Evolutionary conservation across 2,888 invertebrate genomes (phyloP), one percentile per base, ranked within the genome.

Genomic region (Drosophila fulvimacula): DNA sequence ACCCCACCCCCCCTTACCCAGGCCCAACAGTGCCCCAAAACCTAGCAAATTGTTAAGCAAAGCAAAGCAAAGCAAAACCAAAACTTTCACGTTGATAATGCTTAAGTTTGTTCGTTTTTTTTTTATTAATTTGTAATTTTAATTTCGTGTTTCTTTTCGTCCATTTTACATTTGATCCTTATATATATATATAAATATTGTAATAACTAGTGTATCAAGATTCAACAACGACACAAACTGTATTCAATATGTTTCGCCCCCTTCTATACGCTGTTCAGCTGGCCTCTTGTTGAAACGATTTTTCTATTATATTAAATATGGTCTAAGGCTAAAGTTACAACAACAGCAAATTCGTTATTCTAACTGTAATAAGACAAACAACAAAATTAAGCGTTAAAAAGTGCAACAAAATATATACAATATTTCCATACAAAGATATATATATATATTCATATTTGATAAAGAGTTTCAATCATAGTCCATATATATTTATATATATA

Each of bases 321-420:
- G 73, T 56, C 36, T 48, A 62, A 65, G 46, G 58, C 70, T 48
- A 38, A 52, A 58, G 27, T 34, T 46, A 39, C 39, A 15, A 11
- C 17, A 36, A n/a, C 11, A 52, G 6, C 11, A 21, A 46, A 69
- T 61, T 60, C 36, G 57, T 38, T 53, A 61, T 55, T 30, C 44
- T 41, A 60, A 56, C 27, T 56, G 42, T 41, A 71, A 71, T 62
- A 44, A 71, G 44, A 49, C 56, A 62, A 32, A 62, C 13, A 51
- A 27, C 52, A 39, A 73, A 73, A 63, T 46, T 57, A 69, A 62
- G 73, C 62, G 17, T 17, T 57, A 56, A 48, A 42, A 75, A 48
- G 27, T 56, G 46, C 36, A 74, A 65, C 49, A 58, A 74, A 60
- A 74, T 75, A 74, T 65, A 69, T 24, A 51, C 44, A 41, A 69